Conservation (phyloP, 2,888 invertebrate genomes). For the Pterostichus niger region DNA sequence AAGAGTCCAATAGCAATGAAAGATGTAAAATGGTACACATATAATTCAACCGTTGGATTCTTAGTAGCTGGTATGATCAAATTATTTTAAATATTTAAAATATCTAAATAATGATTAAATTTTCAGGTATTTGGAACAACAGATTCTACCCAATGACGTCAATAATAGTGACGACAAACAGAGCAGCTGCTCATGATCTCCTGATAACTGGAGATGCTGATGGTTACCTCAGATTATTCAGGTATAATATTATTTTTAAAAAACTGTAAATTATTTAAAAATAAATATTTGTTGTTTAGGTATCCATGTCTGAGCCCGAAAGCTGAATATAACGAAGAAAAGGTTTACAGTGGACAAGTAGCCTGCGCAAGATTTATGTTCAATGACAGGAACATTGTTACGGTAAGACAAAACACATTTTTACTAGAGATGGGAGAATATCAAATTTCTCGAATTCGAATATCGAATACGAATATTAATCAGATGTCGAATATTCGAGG, state of each 20-base stretch:
- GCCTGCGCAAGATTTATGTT: slow-evolving; percentile 90
- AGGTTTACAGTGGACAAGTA: slow-evolving; percentile 91
- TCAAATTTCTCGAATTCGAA: no score
- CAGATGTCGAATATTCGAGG: no score
- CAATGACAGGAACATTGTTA: slow-evolving; percentile 91
- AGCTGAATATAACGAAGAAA: slow-evolving; percentile 92
- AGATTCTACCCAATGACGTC: slow-evolving; percentile 92
- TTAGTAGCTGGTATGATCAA: slow-evolving; percentile 86
- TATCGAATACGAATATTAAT: no score
- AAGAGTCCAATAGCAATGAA: slow-evolving; percentile 94
- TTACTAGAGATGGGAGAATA: no score
- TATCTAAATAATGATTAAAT: slow-evolving; percentile 30
- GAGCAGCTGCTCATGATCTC: slow-evolving; percentile 90
- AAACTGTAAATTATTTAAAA: background rate
- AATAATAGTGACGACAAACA: slow-evolving; percentile 89
- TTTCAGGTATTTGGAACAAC: slow-evolving; percentile 91
- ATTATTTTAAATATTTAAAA: background rate
- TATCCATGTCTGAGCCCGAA: slow-evolving; percentile 92
- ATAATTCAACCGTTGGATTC: slow-evolving; percentile 92
- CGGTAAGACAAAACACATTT: slow-evolving; percentile 74
- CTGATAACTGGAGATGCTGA: slow-evolving; percentile 93
- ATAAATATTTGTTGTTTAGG: slow-evolving; percentile 75
- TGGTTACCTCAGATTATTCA: slow-evolving; percentile 91
- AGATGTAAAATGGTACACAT: slow-evolving; percentile 93
- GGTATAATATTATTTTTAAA: slow-evolving; percentile 76